phyloP scores from a whole-genome alignment of 2,888 invertebrate genomes.

The Tetragonisca angustula region DNA sequence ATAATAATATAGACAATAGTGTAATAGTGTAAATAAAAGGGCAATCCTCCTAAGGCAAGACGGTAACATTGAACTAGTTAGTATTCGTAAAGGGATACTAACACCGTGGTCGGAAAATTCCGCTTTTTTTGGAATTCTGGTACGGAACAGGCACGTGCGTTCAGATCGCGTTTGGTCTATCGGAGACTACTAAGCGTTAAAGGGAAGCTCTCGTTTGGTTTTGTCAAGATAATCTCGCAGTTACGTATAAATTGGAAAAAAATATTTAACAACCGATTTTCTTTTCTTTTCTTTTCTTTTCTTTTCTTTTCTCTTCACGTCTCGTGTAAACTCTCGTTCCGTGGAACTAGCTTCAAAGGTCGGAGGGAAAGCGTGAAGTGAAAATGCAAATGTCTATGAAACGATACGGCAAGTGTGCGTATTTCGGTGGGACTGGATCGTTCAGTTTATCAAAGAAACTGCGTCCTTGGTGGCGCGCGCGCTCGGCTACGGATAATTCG shows the following conservation, averaged over 20 bases:
- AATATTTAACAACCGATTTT: fast-evolving
- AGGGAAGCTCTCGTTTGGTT: neutral
- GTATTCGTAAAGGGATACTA: no score
- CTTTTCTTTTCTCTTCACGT: neutral
- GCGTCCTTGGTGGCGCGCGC: neutral
- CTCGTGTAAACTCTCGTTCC: neutral
- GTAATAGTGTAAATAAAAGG: no score
- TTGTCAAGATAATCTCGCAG: neutral
- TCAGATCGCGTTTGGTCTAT: no score
- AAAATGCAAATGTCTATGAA: no score
- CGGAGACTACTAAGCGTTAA: neutral
- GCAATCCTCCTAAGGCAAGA: no score
- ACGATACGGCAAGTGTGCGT: no score
- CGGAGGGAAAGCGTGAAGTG: neutral
- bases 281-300: neutral
- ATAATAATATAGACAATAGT: no score
- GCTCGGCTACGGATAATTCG: neutral
- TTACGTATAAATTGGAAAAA: no score
- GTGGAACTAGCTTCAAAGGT: neutral
- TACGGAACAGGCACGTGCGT: no score
- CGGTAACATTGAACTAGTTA: no score
- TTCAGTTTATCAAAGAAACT: neutral
- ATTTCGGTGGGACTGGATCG: neutral
- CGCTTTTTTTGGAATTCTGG: no score
- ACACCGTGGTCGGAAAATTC: no score